Evolutionary conservation across 2,113 vertebrate species (phyloP), one percentile per base, ranked within the genome.

Genomic region (Gopherus flavomarginatus): DNA sequence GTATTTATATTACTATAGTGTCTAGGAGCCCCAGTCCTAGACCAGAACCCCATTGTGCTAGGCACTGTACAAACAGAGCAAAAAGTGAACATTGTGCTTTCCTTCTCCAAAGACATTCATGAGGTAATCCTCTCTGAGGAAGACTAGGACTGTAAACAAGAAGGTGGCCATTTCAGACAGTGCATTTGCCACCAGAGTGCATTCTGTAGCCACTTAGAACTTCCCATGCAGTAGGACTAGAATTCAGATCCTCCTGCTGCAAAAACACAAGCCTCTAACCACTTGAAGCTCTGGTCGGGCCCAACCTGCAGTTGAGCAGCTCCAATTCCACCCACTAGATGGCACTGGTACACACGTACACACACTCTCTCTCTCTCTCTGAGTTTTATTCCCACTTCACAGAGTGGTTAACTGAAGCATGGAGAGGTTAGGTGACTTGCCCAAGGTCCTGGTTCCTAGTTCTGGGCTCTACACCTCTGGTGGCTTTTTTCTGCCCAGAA

Each of bases 91-190:
- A 92, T 62, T 57, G 69, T 35, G 50, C 38, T 95, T 92, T 82
- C 44, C 52, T 44, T 79, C 79, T 90, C 85, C 56, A 24, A 88
- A 38, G 3, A 35, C 42, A 83, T 92, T 87, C 65, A 89, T 87
- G 88, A 95, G 29, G 57, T 86, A 93, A 95, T 95, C 72, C 78
- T 72, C 52, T 83, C 77, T 85, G 77, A 95, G 92, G 62, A 92
- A 91, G 62, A 27, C 65, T 92, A n/a, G 59, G 72, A 53, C 9
- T 3, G 26, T 89, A 92, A 93, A 90, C 26, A 79, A 56, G 52
- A 13, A 35, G 21, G 22, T 0, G 12, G 53, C 1, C 0, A 26
- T 91, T 90, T 87, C 84, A 95, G 78, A 81, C 49, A 91, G 44
- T 38, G n/a, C 19, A 72, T 72, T 72, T 72, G 53, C 77, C 87